Percentiles rank a stretch among this genome's conserved stretches.
Conservation (phyloP, 2,888 invertebrate genomes). For the Ferdinandea cuprea region DNA sequence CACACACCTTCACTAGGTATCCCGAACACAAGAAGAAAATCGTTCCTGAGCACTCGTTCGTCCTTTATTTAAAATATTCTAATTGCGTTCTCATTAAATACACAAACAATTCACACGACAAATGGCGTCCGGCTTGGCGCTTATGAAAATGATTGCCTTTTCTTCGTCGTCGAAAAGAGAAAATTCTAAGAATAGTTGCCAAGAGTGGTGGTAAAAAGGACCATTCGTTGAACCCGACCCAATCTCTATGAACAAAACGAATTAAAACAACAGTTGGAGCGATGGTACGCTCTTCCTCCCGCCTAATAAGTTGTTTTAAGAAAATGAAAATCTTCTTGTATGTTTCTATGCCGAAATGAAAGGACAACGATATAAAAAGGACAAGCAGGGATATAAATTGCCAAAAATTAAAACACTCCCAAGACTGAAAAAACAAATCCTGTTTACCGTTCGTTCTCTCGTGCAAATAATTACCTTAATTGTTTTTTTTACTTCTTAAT, state of each 20-base stretch:
- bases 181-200: conserved; percentile 36
- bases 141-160: conserved; percentile 54
- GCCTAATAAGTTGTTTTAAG: conserved; percentile 14
- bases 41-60: conserved; percentile 26
- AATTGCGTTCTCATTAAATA: conserved; percentile 52
- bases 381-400: conserved; percentile 55
- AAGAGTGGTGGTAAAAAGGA: conserved; percentile 31
- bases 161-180: conserved; percentile 1
- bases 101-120: conserved; percentile 39
- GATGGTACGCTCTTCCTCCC: neutral
- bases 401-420: conserved; percentile 39
- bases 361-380: conserved; percentile 1
- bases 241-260: neutral
- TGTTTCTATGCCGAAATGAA: neutral
- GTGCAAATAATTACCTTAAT: conserved; percentile 49
- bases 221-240: conserved; percentile 15
- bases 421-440: conserved; percentile 1
- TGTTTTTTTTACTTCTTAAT: conserved; percentile 50
- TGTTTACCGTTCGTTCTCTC: conserved; percentile 12
- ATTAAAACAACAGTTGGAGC: conserved; percentile 4
- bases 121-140: conserved; percentile 37
- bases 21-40: conserved; percentile 2
- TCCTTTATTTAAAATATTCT: conserved; percentile 45
- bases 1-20: neutral
- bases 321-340: conserved; percentile 15